Evolutionary conservation across 1,140 invertebrate genomes (phyloP), one percentile per base, ranked within the genome.

Genomic region (Ceratoteleas bidentatus): DNA sequence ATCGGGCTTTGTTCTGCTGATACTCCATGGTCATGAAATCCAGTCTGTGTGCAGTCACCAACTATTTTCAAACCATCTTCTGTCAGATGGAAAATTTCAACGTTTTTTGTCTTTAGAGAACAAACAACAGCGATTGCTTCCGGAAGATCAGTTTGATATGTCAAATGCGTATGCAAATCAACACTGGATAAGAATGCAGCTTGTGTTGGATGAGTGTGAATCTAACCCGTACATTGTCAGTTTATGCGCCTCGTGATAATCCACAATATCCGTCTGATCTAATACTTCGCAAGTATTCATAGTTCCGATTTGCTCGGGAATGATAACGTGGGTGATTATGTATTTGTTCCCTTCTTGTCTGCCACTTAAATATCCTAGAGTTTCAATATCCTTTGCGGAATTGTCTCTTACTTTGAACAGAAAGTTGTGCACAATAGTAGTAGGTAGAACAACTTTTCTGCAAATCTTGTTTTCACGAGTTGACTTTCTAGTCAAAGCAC

Each of bases 71-170:
- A 13, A 9, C 50, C 50, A 24, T 8, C 11, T 52, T 52, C 50
- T 16, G 50, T 52, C 11, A 52, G 24, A 8, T 52, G 4, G 16
- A 52, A 52, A 32, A 52, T 24, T 24, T 52, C 50, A 7, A 11
- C 16, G 2, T 8, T 52, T 13, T 52, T 52, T 3, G 7, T 16
- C 24, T 52, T 52, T 24, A 52, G 15, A 2, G 15, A 52, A 32
- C 50, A 52, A 24, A 52, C 50, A 7, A 52, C 50, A 6, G 50
- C 50, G 7, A 52, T 32, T 9, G 50, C 14, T 52, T 52, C 50
- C 3, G 50, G 50, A 24, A 24, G 6, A 11, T 24, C 16, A 52
- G 5, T 52, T 52, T 52, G 50, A 9, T 52, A 32, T 16, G 24
- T 5, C 8, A 52, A 6, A 9, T 52, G 50, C 16, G 50, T 52